These are phyloP conservation scores for Drosophila limbata DNA, from an alignment of 2,888 invertebrate species.

Conservation along the genomic window DNA sequence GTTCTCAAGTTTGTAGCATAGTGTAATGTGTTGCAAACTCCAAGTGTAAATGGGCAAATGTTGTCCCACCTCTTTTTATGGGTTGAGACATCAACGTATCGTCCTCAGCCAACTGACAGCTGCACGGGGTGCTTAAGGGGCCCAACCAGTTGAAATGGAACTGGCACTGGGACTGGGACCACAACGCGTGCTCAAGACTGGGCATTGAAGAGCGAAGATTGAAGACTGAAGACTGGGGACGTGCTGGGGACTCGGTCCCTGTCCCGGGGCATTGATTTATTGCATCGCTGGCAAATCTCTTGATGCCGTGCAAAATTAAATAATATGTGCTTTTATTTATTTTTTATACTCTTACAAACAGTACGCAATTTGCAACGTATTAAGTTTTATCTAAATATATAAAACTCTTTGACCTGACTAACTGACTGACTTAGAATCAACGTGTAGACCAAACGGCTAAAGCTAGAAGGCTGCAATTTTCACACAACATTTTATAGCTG, in stretches of 20 bases:
- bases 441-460: no score
- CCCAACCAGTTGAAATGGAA: constrained; percentile 17
- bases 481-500: no score
- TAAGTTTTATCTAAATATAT: no score
- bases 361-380: neutral
- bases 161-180: constrained; percentile 11
- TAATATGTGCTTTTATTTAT: constrained; percentile 1
- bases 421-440: no score
- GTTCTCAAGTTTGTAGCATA: constrained; percentile 22
- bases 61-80: constrained; percentile 29
- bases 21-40: constrained; percentile 39
- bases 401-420: no score
- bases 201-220: neutral
- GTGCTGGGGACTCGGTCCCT: neutral
- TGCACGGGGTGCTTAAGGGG: constrained; percentile 11
- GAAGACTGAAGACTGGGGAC: neutral
- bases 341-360: neutral
- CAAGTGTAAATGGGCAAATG: constrained; percentile 34
- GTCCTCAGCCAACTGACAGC: constrained; percentile 39
- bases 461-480: no score
- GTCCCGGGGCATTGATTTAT: constrained; percentile 27
- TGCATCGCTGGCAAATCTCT: constrained; percentile 15
- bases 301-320: constrained; percentile 13
- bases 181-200: neutral
- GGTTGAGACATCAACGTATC: constrained; percentile 25